Evolutionary conservation across 2,888 invertebrate species (phyloP).

Genomic region (Heteropelma amictum): DNA sequence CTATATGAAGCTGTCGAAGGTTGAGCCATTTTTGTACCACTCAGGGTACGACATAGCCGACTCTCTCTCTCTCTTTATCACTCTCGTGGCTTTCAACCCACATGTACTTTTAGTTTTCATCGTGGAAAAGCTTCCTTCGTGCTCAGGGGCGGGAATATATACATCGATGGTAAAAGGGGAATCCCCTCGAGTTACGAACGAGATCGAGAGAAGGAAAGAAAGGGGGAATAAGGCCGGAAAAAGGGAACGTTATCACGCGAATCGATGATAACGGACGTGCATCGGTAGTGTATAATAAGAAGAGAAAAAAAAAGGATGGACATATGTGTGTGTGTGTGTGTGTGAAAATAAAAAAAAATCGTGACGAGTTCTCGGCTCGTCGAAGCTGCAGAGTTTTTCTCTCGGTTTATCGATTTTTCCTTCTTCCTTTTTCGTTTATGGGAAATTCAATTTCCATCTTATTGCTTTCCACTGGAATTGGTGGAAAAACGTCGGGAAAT

Average conservation of each 20-base stretch:
- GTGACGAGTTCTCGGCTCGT: background rate
- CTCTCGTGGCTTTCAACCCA: too few species aligned
- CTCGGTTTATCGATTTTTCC: conserved; percentile 28
- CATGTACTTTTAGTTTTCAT: conserved; percentile 29
- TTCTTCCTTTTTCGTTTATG: conserved; percentile 36
- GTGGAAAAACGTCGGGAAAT: background rate
- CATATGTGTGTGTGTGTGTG: too few species aligned
- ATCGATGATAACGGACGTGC: conserved; percentile 48
- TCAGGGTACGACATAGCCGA: too few species aligned
- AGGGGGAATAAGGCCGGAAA: background rate
- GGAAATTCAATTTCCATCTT: conserved; percentile 31
- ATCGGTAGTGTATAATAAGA: conserved; percentile 28
- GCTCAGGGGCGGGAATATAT: background rate
- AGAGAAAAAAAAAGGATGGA: too few species aligned
- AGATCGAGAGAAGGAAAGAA: background rate
- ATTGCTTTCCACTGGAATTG: background rate
- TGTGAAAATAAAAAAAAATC: conserved; percentile 3
- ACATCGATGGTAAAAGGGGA: conserved; percentile 29
- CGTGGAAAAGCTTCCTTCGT: background rate
- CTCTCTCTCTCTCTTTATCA: too few species aligned
- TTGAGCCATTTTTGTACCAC: too few species aligned
- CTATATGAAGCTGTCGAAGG: too few species aligned
- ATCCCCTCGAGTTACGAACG: conserved; percentile 20
- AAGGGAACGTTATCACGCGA: conserved; percentile 25
- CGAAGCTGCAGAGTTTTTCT: background rate